A percentile compares a stretch with the other conserved stretches of the same genome.
phyloP scores from a whole-genome alignment of 1,140 invertebrate species.

The Ostrea denselamellosa region DNA sequence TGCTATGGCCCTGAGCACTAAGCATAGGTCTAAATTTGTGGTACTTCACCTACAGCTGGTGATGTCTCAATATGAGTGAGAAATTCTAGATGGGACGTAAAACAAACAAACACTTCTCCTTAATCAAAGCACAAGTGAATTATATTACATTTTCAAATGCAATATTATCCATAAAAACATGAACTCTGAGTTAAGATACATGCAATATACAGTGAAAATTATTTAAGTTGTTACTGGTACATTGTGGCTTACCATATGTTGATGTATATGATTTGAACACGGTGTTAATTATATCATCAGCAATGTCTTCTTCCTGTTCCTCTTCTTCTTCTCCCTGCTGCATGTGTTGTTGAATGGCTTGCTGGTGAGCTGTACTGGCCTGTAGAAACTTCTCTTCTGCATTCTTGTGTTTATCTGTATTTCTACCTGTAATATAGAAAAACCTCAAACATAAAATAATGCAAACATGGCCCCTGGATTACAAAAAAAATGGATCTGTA shows the following conservation, averaged over 20 bases:
- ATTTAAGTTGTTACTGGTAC: background rate
- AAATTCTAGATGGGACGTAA: no score
- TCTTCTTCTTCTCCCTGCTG: constrained; percentile 59
- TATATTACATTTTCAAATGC: no score
- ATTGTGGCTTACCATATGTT: constrained; percentile 59
- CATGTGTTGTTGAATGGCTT: constrained; percentile 69
- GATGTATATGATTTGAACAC: constrained; percentile 71
- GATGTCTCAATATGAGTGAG: no score
- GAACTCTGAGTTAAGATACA: no score
- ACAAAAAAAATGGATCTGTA: background rate
- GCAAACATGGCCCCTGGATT: background rate
- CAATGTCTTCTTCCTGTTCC: constrained; percentile 73
- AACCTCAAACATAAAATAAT: background rate
- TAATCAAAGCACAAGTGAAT: no score
- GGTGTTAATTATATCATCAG: constrained; percentile 64
- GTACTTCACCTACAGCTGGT: no score
- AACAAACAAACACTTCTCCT: no score
- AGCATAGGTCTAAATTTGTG: no score
- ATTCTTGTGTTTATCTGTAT: background rate
- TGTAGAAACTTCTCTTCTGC: constrained; percentile 69
- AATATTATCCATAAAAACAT: no score
- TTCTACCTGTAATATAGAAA: constrained; percentile 4
- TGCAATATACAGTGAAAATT: no score
- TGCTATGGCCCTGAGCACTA: no score
- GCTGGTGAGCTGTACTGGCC: constrained; percentile 67